phyloP scores from a whole-genome alignment of 2,888 invertebrate genomes.

The Acanthosepion lycidas region DNA sequence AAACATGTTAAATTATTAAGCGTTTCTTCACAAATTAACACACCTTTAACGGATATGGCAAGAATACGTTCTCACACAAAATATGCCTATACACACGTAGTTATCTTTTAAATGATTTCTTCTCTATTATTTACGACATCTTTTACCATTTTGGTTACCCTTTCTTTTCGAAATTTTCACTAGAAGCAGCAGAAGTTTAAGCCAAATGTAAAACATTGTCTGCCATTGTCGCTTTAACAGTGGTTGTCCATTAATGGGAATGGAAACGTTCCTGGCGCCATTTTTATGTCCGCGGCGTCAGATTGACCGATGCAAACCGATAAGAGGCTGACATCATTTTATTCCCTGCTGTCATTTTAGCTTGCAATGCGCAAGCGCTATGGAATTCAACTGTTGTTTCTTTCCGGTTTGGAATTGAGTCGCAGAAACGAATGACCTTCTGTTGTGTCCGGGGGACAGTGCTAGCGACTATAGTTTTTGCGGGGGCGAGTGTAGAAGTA shows the following conservation, averaged over 20 bases:
- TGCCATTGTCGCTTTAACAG: not conserved
- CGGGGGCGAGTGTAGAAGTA: too few relatives aligned
- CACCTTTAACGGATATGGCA: not conserved
- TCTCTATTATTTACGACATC: not conserved
- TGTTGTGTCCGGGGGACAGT: not conserved
- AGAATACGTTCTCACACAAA: not conserved
- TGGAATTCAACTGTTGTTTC: not conserved
- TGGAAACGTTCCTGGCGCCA: not conserved
- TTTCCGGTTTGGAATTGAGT: conserved; percentile 33
- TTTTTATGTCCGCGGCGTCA: not conserved
- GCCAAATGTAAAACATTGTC: not conserved
- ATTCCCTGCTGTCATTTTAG: not conserved
- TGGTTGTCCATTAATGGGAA: not conserved
- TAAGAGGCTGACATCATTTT: conserved; percentile 33
- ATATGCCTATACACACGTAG: not conserved
- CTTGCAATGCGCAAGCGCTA: not conserved
- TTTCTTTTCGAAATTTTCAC: not conserved
- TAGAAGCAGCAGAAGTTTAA: not conserved
- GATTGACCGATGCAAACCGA: not conserved
- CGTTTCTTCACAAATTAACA: not conserved
- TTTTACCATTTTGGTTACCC: not conserved
- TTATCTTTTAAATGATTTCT: not conserved
- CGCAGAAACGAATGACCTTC: conserved; percentile 33
- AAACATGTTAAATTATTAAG: too few relatives aligned
- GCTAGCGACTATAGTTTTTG: not conserved